phyloP scores from a whole-genome alignment of 2,888 invertebrate species.

The Acanthoscelides obtectus region DNA sequence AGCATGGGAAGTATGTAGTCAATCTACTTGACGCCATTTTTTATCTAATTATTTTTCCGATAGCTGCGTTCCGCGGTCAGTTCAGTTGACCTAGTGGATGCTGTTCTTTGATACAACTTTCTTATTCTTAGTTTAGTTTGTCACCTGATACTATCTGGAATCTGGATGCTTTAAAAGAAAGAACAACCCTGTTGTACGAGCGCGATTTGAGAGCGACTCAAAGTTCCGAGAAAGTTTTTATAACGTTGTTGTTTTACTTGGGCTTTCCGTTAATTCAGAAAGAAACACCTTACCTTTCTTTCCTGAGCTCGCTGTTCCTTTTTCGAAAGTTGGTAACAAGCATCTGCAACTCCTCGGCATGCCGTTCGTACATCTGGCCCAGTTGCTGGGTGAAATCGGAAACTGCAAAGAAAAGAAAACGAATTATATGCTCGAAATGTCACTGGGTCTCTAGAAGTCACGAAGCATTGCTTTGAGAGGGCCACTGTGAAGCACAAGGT shows the following conservation, averaged over 20 bases:
- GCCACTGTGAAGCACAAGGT: neutral
- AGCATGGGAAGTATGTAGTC: no score
- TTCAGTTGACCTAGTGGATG: no score
- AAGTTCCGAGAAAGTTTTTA: neutral
- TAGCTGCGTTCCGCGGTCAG: no score
- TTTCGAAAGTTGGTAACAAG: conserved; percentile 83
- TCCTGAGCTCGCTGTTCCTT: conserved; percentile 77
- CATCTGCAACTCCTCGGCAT: conserved; percentile 80
- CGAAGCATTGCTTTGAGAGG: neutral
- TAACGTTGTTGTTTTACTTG: neutral
- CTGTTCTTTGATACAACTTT: no score
- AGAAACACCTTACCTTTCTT: conserved; percentile 63
- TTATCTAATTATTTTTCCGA: no score
- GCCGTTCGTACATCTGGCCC: conserved; percentile 83
- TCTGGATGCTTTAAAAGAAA: no score
- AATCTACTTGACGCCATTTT: no score
- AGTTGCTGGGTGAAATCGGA: conserved; percentile 88
- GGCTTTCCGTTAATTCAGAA: neutral
- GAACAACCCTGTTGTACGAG: no score
- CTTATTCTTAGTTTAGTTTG: no score
- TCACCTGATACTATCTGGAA: no score
- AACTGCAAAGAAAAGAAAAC: conserved; percentile 59
- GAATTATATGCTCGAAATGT: neutral
- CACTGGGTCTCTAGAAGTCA: neutral
- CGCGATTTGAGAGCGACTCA: no score